Base-by-base conservation (phyloP, 2,113 vertebrate species). In the Synchiropus splendidus region DNA sequence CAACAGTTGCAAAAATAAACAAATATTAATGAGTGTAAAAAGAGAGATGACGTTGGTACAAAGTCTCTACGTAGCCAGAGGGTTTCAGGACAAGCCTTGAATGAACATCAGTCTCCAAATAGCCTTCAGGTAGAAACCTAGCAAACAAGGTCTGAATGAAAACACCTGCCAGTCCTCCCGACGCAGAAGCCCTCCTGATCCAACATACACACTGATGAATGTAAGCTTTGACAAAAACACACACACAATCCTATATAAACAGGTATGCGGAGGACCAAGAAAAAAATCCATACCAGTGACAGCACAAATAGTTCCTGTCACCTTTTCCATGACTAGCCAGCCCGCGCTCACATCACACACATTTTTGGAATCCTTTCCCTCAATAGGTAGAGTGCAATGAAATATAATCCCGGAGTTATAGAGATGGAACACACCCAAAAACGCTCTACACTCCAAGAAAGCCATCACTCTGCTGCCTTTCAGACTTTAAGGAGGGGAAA, bases 401-500 rank as follows among this genome's bases (percentile, higher is more conserved):
- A 82, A 82, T 37, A 65, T 50, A 68, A 67, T 68, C 60, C 71
- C 56, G 18, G 12, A 2, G 41, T 66, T 79, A 72, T 57, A 69
- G 60, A 73, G 48, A 58, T 80, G 80, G 78, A 78, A 46, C 42
- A 39, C 66, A 58, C 53, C 80, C 74, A 79, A 75, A 77, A 78
- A 74, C 61, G 74, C 70, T 77, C 51, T 67, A 70, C 66, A 40
- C 66, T 61, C 60, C 55, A 57, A 45, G 50, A 67, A 79, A 72
- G 74, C 64, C 48, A 72, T 65, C 67, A 50, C 56, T 66, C 53
- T 42, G 59, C 58, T 11, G 41, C 60, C 30, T 37, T 58, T 73
- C 67, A 74, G 70, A 58, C 67, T 61, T 70, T 56, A 39, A 49
- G 39, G 48, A 49, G 45, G 46, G 35, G 62, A 54, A 70, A 64